phyloP scores from a whole-genome alignment of 2,113 vertebrate genomes.

The Spheniscus mendiculus region DNA sequence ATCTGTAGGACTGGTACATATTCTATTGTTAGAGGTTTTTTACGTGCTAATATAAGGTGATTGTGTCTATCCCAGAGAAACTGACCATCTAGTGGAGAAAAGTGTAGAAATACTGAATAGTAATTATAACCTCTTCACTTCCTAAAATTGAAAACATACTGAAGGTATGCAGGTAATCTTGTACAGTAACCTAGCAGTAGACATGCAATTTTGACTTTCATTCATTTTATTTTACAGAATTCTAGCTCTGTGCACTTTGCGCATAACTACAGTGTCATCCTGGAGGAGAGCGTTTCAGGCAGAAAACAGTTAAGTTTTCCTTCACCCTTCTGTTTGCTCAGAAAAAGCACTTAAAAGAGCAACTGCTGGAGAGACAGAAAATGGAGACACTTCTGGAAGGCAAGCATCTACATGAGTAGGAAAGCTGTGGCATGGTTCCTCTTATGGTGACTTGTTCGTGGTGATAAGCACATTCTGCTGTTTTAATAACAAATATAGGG shows the following conservation, averaged over 20 bases:
- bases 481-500: background rate
- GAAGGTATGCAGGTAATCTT: background rate
- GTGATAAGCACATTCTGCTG: background rate
- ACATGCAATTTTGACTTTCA: background rate
- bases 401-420: background rate
- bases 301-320: background rate
- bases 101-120: background rate
- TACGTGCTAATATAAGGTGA: background rate
- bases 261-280: background rate
- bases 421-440: background rate
- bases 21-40: background rate
- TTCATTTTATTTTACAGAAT: background rate
- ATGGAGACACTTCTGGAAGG: background rate
- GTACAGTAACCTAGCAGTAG: background rate
- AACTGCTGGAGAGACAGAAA: background rate
- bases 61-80: background rate
- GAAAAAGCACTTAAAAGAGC: background rate
- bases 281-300: background rate
- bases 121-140: background rate
- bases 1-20: background rate
- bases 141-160: background rate
- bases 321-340: background rate
- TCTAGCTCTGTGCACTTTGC: background rate
- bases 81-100: background rate
- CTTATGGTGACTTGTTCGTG: background rate